Base-by-base conservation (phyloP, 2,113 vertebrate genomes). In the Ornithorhynchus anatinus region DNA sequence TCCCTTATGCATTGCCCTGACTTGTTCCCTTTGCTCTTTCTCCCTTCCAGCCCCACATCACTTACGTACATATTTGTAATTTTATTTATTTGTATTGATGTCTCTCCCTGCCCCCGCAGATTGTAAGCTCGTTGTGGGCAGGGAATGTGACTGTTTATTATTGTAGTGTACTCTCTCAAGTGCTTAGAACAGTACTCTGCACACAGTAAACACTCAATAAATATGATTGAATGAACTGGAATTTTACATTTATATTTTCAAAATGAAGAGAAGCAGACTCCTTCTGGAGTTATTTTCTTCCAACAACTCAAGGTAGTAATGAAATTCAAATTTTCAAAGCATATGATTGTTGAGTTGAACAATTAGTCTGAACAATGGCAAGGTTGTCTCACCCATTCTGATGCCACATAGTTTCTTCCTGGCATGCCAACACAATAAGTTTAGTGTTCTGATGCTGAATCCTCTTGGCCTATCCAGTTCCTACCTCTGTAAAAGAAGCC, bases 231-330 rank as follows among this genome's bases (percentile, higher is more conserved):
- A 11, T 32, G 19, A 59, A 43, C 20, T 63, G 20, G 69, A 53
- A 51, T 63, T 73, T 72, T 69, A n/a, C 25, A 20, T 58, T 61
- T 52, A 44, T 12, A 40, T 32, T 59, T 75, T 73, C n/a, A 73
- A 35, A 48, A 61, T 3, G 31, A 63, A 39, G 36, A 69, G 47
- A 45, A 33, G 38, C 25, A 48, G 17, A 76, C 39, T 19, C 57
- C 40, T 66, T 59, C 51, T 48, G 39, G 14, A 52, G 10, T 7
- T 16, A 29, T 67, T 66, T 69, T 63, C 35, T 42, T 80, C 40
- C 65, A 17, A 8, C n/a, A 2, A 25, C 23, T 69, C 22, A 40
- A 22, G 22, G 53, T 60, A 43, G 8, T 52, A 7, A 54, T 36
- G 19, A 50, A 59, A 13, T 37, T 33, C 19, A 50, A n/a, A 42